These are phyloP conservation scores for Heptranchias perlo DNA, from an alignment of 2,113 vertebrate genomes.

Conservation along the genomic window DNA sequence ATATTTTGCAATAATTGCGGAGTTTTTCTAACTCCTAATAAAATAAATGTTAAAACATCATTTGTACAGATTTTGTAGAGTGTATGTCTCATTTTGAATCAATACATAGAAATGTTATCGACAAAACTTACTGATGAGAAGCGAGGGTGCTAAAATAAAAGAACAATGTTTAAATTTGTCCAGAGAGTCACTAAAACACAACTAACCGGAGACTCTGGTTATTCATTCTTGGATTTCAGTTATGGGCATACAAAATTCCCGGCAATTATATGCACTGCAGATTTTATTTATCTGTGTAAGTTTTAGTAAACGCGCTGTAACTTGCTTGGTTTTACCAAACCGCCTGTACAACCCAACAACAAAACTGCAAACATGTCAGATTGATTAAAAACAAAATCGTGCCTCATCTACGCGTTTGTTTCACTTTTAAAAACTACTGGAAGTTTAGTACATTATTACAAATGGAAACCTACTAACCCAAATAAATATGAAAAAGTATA, in stretches of 20 bases:
- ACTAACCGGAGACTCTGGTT: neutral
- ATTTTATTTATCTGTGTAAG: neutral
- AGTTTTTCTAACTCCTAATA: neutral
- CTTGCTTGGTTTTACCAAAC: neutral
- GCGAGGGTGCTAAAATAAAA: neutral
- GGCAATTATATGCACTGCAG: neutral
- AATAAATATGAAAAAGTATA: neutral
- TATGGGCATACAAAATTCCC: neutral
- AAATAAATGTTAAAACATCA: neutral
- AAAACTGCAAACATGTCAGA: neutral
- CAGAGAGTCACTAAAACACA: neutral
- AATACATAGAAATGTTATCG: neutral
- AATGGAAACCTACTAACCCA: neutral
- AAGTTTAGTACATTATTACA: neutral
- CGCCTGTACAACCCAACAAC: neutral
- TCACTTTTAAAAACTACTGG: neutral
- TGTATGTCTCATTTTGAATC: neutral
- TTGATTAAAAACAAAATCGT: neutral
- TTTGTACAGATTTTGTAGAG: neutral
- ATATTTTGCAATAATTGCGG: too few species aligned
- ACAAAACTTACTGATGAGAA: neutral
- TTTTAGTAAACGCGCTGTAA: neutral
- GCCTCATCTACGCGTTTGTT: neutral
- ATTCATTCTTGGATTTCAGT: neutral
- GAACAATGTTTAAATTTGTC: neutral